Base-by-base conservation (phyloP, 2,797 vertebrate genomes). In the Cephalopachus bancanus region DNA sequence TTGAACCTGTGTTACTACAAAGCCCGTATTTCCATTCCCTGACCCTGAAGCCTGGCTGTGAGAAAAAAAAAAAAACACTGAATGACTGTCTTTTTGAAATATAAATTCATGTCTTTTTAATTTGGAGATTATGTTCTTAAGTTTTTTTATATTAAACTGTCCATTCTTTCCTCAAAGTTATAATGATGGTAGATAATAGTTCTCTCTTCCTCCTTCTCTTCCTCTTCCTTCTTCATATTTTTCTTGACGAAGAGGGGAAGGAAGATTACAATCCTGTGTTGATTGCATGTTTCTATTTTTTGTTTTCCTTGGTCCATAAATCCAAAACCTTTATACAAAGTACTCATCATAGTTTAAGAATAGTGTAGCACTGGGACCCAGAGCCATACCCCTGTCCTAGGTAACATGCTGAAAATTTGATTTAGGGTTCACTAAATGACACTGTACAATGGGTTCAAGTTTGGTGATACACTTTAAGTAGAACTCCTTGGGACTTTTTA, bases 161-260 rank as follows among this genome's bases (percentile, higher is more conserved):
- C 24, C 30, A 10, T 60, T 95, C 49, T 74, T 87, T 72, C 62
- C 83, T 92, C 60, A 12, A 80, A 93, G 83, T 78, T 74, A 44
- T 22, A 17, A 7, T 16, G 53, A 55, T 5, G 26, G 24, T 17
- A 60, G 67, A 6, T 3, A 15, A 24, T 2, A 17, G 17, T 59
- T 83, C 71, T 44, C 26, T 76, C 37, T 33, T 55, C 16, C 2
- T 28, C 2, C 44, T n/a, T n/a, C n/a, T 14, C 53, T 3, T 16
- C 4, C 1, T n/a, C 17, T 11, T n/a, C 15, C 12, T n/a, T 12
- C n/a, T 62, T 69, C 33, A 83, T 26, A 16, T 78, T 96, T 96
- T 84, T 14, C 51, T 86, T 91, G 76, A 65, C 33, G 1, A 30
- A 59, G 11, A 20, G 20, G 71, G n/a, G 55, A 33, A 72, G 20